Evolutionary conservation across 1,140 invertebrate genomes (phyloP).

Genomic region (Penaeus vannamei): DNA sequence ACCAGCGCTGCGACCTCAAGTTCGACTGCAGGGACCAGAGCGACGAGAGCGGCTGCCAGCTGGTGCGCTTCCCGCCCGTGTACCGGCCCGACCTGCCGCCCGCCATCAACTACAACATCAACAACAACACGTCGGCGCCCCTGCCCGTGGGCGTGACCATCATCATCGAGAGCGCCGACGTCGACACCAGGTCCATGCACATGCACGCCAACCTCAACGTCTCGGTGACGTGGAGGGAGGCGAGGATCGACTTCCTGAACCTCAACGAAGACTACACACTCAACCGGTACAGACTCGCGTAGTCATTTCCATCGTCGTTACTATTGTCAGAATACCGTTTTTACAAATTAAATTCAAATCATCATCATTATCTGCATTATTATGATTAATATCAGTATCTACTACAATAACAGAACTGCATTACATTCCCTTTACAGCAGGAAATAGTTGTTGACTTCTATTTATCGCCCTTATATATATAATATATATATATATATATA

Average conservation of each 20-base stretch:
- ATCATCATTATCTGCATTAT: no score
- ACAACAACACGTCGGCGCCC: slow-evolving; percentile 30
- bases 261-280: slow-evolving; percentile 66
- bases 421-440: no score
- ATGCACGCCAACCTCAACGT: slow-evolving; percentile 65
- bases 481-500: slow-evolving; percentile 12
- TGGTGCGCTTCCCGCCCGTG: slow-evolving; percentile 60
- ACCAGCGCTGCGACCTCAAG: slow-evolving; percentile 77
- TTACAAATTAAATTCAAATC: no score
- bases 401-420: no score
- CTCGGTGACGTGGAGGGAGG: slow-evolving; percentile 63
- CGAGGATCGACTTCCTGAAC: slow-evolving; percentile 63
- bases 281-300: slow-evolving; percentile 52
- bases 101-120: slow-evolving; percentile 40
- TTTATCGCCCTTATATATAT: background rate
- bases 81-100: slow-evolving; percentile 65
- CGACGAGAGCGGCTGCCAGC: slow-evolving; percentile 79
- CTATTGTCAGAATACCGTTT: background rate
- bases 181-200: slow-evolving; percentile 64
- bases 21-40: slow-evolving; percentile 81
- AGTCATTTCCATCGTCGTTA: background rate
- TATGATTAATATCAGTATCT: no score
- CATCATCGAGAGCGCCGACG: slow-evolving; percentile 62
- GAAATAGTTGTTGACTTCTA: no score
- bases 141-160: slow-evolving; percentile 55